phyloP scores from a whole-genome alignment of 1,140 invertebrate genomes.

The Drosophila sucinea region DNA sequence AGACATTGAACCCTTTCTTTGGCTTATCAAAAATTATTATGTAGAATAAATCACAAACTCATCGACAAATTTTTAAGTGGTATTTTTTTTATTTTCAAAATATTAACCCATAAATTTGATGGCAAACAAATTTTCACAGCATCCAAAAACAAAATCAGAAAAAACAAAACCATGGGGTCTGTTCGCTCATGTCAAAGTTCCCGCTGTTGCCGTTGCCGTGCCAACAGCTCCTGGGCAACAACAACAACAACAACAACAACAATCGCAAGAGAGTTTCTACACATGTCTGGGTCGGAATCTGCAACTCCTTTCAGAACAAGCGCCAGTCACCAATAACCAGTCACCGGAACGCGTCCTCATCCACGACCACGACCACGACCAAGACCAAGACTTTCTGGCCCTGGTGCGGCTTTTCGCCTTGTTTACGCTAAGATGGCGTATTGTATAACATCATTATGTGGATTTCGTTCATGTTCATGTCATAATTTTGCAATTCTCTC shows the following conservation, averaged over 20 bases:
- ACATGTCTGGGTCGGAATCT: conserved; percentile 35
- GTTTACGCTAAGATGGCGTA: conserved; percentile 80
- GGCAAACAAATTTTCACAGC: conserved; percentile 64
- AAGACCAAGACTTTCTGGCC: conserved; percentile 7
- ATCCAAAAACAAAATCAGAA: conserved; percentile 24
- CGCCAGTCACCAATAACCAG: conserved; percentile 38
- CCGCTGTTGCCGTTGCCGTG: conserved; percentile 48
- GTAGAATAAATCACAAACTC: conserved; percentile 61
- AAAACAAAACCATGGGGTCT: conserved; percentile 13
- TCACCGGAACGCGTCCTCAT: background rate
- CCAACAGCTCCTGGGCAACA: conserved; percentile 74
- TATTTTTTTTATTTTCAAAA: background rate
- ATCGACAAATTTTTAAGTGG: conserved; percentile 62
- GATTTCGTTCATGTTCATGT: conserved; percentile 82
- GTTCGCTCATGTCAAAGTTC: conserved; percentile 56
- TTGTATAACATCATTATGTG: conserved; percentile 83
- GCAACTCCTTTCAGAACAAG: conserved; percentile 27
- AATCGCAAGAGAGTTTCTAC: conserved; percentile 42
- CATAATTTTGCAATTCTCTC: conserved; percentile 75
- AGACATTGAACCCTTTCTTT: background rate
- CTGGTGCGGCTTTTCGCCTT: conserved; percentile 69
- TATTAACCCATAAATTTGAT: conserved; percentile 42
- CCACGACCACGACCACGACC: background rate
- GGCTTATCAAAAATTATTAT: background rate
- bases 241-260: conserved; percentile 42